These are phyloP conservation scores for Allenopithecus nigroviridis DNA, from an alignment of 2,797 vertebrate genomes.

Conservation along the genomic window DNA sequence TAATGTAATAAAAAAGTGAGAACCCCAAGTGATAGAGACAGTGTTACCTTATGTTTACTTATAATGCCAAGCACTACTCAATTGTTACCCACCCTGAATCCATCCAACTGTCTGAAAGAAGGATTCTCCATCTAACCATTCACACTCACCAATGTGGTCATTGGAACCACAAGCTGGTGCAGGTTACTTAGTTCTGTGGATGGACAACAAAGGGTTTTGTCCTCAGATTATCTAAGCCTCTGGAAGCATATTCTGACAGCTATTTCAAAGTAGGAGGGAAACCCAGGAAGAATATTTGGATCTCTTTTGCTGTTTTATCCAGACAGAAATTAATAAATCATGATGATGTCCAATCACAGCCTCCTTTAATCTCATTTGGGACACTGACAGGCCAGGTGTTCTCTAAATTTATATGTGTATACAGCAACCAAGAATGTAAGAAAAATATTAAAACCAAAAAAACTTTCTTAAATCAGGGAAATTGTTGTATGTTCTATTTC, in stretches of 20 bases:
- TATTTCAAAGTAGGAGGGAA: background rate
- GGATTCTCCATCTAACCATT: background rate
- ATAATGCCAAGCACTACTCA: background rate
- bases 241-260: background rate
- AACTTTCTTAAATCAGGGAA: background rate
- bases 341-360: background rate
- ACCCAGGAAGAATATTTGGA: background rate
- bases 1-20: background rate
- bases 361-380: background rate
- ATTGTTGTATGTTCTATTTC: background rate
- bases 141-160: background rate
- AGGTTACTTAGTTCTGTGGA: background rate
- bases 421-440: background rate
- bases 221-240: background rate
- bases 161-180: background rate
- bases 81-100: background rate
- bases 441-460: conserved; percentile 12
- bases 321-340: background rate
- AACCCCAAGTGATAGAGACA: background rate
- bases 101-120: background rate
- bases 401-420: background rate
- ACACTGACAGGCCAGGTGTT: background rate
- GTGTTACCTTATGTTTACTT: background rate
- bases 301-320: background rate
- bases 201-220: background rate